Base-by-base conservation (phyloP, 2,797 vertebrate genomes). In the Dermochelys coriacea region DNA sequence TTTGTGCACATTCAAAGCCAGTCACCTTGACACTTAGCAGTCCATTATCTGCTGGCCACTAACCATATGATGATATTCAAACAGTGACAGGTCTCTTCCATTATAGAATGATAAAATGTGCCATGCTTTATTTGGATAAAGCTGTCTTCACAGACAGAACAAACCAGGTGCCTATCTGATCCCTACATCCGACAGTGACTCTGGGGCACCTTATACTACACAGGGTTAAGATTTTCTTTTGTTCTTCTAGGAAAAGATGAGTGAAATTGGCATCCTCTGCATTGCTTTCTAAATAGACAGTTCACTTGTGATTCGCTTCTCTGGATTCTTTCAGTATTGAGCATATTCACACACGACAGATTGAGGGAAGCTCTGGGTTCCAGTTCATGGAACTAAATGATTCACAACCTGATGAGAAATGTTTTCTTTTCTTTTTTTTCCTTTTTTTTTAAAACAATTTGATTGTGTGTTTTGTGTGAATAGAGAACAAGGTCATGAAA, bases 11-110 rank as follows among this genome's bases (percentile, higher is more conserved):
- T 98, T 98, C 98, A 98, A 98, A 98, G 97, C 97, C 97, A 98
- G 98, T 98, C 98, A 98, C 98, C 98, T 98, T 98, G 98, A 98
- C 98, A 98, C 97, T 98, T 98, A 98, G 96, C 97, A 98, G 97
- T 98, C 98, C 98, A 98, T 98, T 98, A 98, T 98, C 97, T 94
- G 94, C 95, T 9, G 97, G 97, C 98, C 98, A 98, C 97, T 97
- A 86, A 98, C 97, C 98, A 98, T 98, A 98, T 96, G 98, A 98
- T 98, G 98, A 97, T 98, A 98, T 97, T 98, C 97, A 97, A 96
- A 96, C 97, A 98, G 91, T 98, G 98, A 98, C 95, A 98, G 97
- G 96, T 97, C 94, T 97, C 98, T 98, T 98, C 97, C 97, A 98
- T 98, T 98, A 98, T 92, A 85, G 96, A 96, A 97, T 97, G 98